Conservation (phyloP, 2,113 vertebrate species). For the Hippocampus mohnikei region DNA sequence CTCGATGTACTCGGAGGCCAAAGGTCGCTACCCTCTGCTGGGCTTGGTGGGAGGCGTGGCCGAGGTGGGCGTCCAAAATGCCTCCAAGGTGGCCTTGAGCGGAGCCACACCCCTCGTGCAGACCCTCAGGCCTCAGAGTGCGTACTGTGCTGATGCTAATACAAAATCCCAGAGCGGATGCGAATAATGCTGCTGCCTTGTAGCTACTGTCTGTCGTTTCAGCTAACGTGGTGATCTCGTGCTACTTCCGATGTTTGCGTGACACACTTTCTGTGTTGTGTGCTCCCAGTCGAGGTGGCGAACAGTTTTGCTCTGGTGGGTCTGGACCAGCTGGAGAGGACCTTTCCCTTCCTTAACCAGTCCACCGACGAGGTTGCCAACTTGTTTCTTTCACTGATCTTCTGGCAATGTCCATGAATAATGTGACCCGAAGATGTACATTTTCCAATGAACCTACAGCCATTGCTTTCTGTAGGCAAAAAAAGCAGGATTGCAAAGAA, state of each 20-base stretch:
- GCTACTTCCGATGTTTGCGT: background rate
- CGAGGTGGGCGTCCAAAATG: constrained; percentile 48
- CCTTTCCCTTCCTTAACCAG: constrained; percentile 66
- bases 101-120: constrained; percentile 60
- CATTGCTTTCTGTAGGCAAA: too few relatives aligned
- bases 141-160: constrained; percentile 9
- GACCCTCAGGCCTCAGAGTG: constrained; percentile 69
- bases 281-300: constrained; percentile 55
- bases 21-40: constrained; percentile 62
- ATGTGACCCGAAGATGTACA: too few relatives aligned
- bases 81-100: constrained; percentile 45
- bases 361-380: constrained; percentile 66
- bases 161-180: background rate
- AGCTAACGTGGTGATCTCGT: background rate
- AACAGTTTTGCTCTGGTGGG: constrained; percentile 61
- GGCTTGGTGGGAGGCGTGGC: constrained; percentile 59
- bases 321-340: constrained; percentile 65
- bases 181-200: background rate
- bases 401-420: too few relatives aligned
- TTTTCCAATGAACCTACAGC: too few relatives aligned
- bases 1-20: constrained; percentile 46
- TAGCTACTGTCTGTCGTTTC: background rate
- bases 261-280: background rate
- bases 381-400: background rate
- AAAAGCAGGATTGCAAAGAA: too few relatives aligned